A percentile compares a stretch with the other conserved stretches of the same genome.
Evolutionary conservation across 2,113 vertebrate genomes (phyloP).

Genomic region (Australoheros scitulus): DNA sequence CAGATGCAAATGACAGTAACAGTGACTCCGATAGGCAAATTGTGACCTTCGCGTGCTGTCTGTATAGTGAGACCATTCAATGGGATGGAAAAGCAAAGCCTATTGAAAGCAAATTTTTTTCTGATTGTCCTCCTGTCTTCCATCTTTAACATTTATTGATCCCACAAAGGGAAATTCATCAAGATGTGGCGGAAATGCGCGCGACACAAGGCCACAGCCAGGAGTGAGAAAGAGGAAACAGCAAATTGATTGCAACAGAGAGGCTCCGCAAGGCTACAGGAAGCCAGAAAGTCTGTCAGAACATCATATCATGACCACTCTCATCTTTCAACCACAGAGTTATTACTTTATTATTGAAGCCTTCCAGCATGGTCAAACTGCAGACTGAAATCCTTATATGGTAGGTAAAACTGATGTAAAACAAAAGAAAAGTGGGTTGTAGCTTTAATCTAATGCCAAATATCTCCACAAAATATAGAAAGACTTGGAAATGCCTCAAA

Average conservation of each 20-base stretch:
- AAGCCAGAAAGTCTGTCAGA: slow-evolving; percentile 35
- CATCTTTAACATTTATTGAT: neutral
- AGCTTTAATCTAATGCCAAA: slow-evolving; percentile 6
- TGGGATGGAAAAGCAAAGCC: neutral
- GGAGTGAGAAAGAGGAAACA: slow-evolving; percentile 55
- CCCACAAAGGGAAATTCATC: neutral
- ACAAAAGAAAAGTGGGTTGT: neutral
- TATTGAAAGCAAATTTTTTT: neutral
- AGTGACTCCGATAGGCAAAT: slow-evolving; percentile 66
- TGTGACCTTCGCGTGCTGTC: slow-evolving; percentile 25
- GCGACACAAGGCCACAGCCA: neutral
- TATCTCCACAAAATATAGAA: neutral
- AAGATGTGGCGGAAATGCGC: neutral
- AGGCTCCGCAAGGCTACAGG: slow-evolving; percentile 29
- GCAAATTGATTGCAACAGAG: slow-evolving; percentile 55
- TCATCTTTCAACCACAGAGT: slow-evolving; percentile 11
- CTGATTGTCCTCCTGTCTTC: neutral
- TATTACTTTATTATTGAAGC: slow-evolving; percentile 4
- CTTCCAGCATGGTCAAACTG: neutral
- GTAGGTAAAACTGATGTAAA: neutral
- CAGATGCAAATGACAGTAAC: slow-evolving; percentile 71
- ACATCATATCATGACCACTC: slow-evolving; percentile 12
- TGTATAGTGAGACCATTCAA: neutral
- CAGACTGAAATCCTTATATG: neutral
- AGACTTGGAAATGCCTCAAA: neutral